These are phyloP conservation scores for Cranoglanis bouderius DNA, from an alignment of 2,113 vertebrate species.

Conservation along the genomic window DNA sequence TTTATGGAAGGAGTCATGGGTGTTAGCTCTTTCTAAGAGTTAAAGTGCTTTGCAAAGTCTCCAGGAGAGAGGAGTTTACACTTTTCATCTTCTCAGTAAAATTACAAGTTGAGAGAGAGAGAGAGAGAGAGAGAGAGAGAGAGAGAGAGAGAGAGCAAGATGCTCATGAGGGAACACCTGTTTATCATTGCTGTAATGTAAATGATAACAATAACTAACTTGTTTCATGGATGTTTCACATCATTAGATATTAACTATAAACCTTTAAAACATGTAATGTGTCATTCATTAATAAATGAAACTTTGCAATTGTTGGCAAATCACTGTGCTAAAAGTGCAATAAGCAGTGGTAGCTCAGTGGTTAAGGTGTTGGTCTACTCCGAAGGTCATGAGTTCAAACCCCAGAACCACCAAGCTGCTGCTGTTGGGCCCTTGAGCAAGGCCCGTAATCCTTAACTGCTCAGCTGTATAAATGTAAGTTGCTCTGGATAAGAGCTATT, in stretches of 20 bases:
- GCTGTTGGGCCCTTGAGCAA: not conserved
- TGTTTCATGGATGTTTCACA: not conserved
- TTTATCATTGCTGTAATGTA: not conserved
- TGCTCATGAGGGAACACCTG: not conserved
- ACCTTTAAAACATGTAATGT: not conserved
- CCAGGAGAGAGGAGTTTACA: not conserved
- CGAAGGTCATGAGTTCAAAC: not conserved
- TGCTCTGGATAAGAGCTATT: no score
- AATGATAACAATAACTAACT: not conserved
- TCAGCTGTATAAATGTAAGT: not conserved
- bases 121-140: no score
- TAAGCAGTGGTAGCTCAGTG: not conserved
- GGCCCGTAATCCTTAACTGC: not conserved
- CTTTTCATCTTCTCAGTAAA: not conserved
- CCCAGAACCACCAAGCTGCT: not conserved
- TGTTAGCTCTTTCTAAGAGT: not conserved
- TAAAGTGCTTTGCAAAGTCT: not conserved
- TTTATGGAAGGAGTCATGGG: not conserved
- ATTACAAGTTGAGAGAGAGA: not conserved
- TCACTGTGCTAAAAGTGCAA: not conserved
- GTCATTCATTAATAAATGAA: not conserved
- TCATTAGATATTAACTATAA: not conserved
- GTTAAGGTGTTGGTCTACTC: not conserved
- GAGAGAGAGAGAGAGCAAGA: not conserved
- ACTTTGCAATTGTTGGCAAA: not conserved